These are phyloP conservation scores for Thymelicus sylvestris DNA, from an alignment of 2,888 invertebrate genomes.

Conservation along the genomic window DNA sequence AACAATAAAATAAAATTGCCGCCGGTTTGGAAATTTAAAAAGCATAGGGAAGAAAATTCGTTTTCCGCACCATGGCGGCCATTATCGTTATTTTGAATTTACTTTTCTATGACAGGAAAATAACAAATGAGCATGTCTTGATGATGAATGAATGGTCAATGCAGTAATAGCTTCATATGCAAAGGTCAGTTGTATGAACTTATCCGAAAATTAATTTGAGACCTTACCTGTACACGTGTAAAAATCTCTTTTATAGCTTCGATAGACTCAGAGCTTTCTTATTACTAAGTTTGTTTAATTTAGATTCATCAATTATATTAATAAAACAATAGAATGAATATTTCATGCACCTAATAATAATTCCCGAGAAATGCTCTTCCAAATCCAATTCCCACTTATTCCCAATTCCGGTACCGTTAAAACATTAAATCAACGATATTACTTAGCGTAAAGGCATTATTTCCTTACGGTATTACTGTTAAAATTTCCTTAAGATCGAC, in stretches of 20 bases:
- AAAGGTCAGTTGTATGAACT: no score
- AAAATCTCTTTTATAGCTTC: no score
- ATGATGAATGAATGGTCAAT: conserved; percentile 4
- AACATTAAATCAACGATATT: conserved; percentile 76
- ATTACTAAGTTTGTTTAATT: conserved; percentile 40
- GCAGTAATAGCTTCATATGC: conserved; percentile 31
- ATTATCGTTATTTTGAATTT: conserved; percentile 82
- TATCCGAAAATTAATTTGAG: no score
- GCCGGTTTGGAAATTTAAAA: conserved; percentile 82
- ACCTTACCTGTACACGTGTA: no score
- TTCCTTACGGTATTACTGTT: conserved; percentile 77
- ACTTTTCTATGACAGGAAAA: conserved; percentile 53
- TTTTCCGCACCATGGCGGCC: conserved; percentile 77
- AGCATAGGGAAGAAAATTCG: conserved; percentile 80
- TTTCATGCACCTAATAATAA: conserved; percentile 15
- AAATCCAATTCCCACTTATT: conserved; percentile 45
- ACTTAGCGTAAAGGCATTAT: conserved; percentile 65
- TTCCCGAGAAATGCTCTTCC: conserved; percentile 20
- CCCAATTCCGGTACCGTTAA: conserved; percentile 53
- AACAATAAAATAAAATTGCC: conserved; percentile 85
- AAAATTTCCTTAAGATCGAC: conserved; percentile 76
- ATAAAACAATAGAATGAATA: neutral
- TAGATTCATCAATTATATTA: conserved; percentile 13
- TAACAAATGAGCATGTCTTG: neutral
- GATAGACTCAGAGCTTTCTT: no score